Percentiles rank a stretch among this genome's conserved stretches.
These are phyloP conservation scores for Myotis yumanensis DNA, from an alignment of 2,113 vertebrate genomes.

Conservation along the genomic window DNA sequence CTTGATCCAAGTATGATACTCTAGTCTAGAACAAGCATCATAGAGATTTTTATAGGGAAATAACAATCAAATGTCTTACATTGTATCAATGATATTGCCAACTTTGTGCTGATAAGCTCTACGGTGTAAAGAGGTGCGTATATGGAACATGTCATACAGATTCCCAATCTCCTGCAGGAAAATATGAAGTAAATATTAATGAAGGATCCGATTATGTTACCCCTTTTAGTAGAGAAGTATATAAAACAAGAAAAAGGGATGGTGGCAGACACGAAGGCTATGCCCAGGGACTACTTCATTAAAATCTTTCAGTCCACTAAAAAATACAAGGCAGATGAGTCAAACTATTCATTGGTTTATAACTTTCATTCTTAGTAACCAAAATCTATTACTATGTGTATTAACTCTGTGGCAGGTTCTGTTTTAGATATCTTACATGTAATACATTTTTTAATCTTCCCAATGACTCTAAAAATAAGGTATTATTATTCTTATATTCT, in stretches of 20 bases:
- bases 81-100: conserved; percentile 93
- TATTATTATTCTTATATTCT: not conserved
- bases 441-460: not conserved
- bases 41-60: not conserved
- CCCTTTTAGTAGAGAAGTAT: not conserved
- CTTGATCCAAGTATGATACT: not conserved
- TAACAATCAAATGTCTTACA: conserved; percentile 85
- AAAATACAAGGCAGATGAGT: not conserved
- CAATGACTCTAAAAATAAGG: conserved; percentile 22
- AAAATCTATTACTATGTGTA: not conserved
- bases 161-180: conserved; percentile 91
- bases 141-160: conserved; percentile 97
- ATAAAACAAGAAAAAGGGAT: conserved; percentile 1
- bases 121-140: conserved; percentile 91
- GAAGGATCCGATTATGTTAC: not conserved
- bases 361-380: not conserved
- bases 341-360: not conserved
- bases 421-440: not conserved
- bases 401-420: not conserved
- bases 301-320: not conserved
- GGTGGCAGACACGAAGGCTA: not conserved
- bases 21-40: not conserved
- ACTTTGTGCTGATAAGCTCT: conserved; percentile 97
- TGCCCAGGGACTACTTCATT: not conserved
- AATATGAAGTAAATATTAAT: conserved; percentile 37